Evolutionary conservation across 2,888 invertebrate genomes (phyloP).

Genomic region (Dysmachus trigonus): DNA sequence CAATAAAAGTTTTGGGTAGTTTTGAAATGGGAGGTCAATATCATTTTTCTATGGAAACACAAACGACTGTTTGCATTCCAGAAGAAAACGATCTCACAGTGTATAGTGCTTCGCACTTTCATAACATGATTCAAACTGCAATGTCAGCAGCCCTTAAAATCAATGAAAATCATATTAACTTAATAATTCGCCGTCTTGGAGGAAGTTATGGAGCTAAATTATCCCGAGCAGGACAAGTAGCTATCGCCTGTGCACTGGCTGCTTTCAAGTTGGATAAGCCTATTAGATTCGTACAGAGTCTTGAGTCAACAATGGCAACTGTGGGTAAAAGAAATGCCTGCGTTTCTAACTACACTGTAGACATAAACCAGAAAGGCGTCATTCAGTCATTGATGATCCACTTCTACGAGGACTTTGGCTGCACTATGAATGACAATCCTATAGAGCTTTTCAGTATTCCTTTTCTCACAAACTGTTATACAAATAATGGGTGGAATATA

Average conservation of each 20-base stretch:
- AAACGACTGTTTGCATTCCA: constrained; percentile 70
- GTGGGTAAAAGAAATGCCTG: constrained; percentile 74
- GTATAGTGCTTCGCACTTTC: constrained; percentile 69
- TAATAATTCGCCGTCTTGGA: constrained; percentile 66
- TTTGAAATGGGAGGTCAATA: constrained; percentile 70
- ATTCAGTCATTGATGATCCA: constrained; percentile 72
- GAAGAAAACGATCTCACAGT: constrained; percentile 75
- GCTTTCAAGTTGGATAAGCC: constrained; percentile 70
- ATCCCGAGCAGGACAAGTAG: constrained; percentile 68
- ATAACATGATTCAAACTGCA: constrained; percentile 68
- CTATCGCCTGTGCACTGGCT: constrained; percentile 76
- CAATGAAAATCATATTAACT: constrained; percentile 62
- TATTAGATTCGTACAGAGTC: constrained; percentile 74
- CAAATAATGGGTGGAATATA: constrained; percentile 71
- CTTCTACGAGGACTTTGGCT: constrained; percentile 69
- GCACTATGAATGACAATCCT: constrained; percentile 67
- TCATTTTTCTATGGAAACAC: constrained; percentile 77
- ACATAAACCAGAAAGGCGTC: constrained; percentile 70
- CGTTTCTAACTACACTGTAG: constrained; percentile 73
- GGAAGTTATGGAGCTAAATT: constrained; percentile 81
- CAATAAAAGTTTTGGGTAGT: constrained; percentile 65
- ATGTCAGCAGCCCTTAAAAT: constrained; percentile 68
- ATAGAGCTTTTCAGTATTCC: constrained; percentile 61
- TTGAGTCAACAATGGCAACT: constrained; percentile 77
- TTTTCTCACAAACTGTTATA: constrained; percentile 70